Percentiles rank a stretch among this genome's conserved stretches.
Conservation (phyloP, 2,888 invertebrate species). For the Hirtodrosophila duncani region DNA sequence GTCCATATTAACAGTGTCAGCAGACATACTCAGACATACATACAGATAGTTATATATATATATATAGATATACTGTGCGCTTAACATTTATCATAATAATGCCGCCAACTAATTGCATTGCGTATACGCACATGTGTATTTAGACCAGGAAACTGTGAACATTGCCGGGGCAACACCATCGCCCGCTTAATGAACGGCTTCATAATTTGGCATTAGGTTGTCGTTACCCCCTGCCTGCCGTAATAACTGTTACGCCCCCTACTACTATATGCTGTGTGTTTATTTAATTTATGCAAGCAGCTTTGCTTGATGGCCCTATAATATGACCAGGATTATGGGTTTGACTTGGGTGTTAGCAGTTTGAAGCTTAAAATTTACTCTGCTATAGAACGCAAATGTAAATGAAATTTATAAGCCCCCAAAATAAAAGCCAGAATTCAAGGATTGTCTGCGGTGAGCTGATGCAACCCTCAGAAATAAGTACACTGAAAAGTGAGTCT, state of each 20-base stretch:
- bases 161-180: conserved; percentile 4
- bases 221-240: conserved; percentile 5
- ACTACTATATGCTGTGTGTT: conserved; percentile 12
- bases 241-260: conserved; percentile 19
- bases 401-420: too few species aligned
- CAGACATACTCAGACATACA: conserved; percentile 20
- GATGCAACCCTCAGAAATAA: too few species aligned
- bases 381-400: too few species aligned
- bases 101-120: conserved; percentile 69
- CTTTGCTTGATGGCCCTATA: conserved; percentile 17
- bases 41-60: conserved; percentile 8
- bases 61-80: conserved; percentile 15
- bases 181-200: conserved; percentile 30
- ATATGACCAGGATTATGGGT: conserved; percentile 3
- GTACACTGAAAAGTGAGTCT: too few species aligned
- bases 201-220: conserved; percentile 60
- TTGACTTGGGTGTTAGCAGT: conserved; percentile 2
- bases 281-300: conserved; percentile 38
- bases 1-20: conserved; percentile 15
- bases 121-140: conserved; percentile 66
- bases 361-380: too few species aligned
- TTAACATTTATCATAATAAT: conserved; percentile 67
- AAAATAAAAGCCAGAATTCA: too few species aligned
- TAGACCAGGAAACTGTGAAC: conserved; percentile 22
- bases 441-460: too few species aligned